Conservation (phyloP, 2,113 vertebrate species). For the Catharus minimus region DNA sequence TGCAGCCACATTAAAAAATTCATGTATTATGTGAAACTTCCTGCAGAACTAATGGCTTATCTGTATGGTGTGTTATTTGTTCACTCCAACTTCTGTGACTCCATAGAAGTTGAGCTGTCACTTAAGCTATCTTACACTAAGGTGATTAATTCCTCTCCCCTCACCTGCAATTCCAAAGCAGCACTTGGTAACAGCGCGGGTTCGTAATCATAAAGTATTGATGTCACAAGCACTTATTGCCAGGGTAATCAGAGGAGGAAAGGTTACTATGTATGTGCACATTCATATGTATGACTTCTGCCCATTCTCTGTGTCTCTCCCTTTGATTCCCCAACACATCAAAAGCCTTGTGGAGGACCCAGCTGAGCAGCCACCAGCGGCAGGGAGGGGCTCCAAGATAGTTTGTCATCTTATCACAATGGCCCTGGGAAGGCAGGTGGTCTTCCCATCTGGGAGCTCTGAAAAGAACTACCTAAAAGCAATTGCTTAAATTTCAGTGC, state of each 20-base stretch:
- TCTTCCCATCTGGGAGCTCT: neutral
- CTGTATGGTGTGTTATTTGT: neutral
- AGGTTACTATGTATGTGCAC: constrained; percentile 44
- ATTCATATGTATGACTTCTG: constrained; percentile 49
- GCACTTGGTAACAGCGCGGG: neutral
- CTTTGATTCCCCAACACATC: constrained; percentile 9
- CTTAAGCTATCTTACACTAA: neutral
- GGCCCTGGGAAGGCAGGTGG: neutral
- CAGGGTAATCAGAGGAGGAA: constrained; percentile 42
- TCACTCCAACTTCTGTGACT: neutral
- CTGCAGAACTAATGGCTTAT: neutral
- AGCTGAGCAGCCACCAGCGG: neutral
- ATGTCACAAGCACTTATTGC: constrained; percentile 53
- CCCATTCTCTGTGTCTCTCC: neutral
- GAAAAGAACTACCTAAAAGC: neutral
- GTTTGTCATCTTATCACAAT: constrained; percentile 36
- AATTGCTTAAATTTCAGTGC: constrained; percentile 18
- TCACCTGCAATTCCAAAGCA: neutral
- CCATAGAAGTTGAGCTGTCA: neutral
- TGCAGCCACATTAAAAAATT: neutral
- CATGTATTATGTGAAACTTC: neutral
- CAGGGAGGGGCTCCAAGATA: neutral
- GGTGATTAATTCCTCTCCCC: neutral
- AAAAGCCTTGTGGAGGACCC: neutral
- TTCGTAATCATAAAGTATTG: constrained; percentile 49